Evolutionary conservation across 2,888 invertebrate genomes (phyloP), one percentile per base, ranked within the genome.

Genomic region (Diplolepis rosae): DNA sequence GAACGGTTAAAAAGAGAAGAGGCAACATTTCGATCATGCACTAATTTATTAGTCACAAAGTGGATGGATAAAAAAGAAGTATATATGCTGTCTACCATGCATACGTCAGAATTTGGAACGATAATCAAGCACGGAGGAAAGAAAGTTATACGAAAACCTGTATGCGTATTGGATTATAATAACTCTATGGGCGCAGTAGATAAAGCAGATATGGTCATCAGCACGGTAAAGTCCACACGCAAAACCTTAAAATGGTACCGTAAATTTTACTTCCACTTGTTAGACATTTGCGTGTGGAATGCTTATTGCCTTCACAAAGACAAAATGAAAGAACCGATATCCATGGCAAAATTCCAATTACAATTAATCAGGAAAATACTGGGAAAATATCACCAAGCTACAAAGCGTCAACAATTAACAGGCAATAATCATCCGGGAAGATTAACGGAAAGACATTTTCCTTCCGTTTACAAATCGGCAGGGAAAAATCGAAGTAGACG

Each of bases 161-260:
- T 30, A 13, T 71, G 70, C 15, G n/a, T n/a, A n/a, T n/a, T n/a
- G n/a, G n/a, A n/a, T n/a, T n/a, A n/a, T n/a, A n/a, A n/a, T n/a
- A n/a, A 66, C 70, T 54, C 61, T 69, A 76, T 78, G 76, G 76
- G 73, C 4, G 71, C 70, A 11, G 67, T 74, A n/a, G 54, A 71
- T 65, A 50, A 28, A 27, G 56, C 65, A 50, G 69, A 74, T 28
- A 69, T 70, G 28, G 68, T 71, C 66, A 65, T 78, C 18, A 66
- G 75, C 35, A 9, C 72, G n/a, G 72, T 65, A 9, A 72, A 73
- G 67, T 65, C 72, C 6, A 50, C 76, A 4, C n/a, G 69, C 66
- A 76, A 76, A 68, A 39, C 65, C 18, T 69, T 75, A 68, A 78
- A 78, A 48, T 78, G 73, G 76, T 76, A 76, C 48, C 35, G 56